These are phyloP conservation scores for Myripristis murdjan DNA, from an alignment of 2,797 vertebrate genomes.

Conservation along the genomic window DNA sequence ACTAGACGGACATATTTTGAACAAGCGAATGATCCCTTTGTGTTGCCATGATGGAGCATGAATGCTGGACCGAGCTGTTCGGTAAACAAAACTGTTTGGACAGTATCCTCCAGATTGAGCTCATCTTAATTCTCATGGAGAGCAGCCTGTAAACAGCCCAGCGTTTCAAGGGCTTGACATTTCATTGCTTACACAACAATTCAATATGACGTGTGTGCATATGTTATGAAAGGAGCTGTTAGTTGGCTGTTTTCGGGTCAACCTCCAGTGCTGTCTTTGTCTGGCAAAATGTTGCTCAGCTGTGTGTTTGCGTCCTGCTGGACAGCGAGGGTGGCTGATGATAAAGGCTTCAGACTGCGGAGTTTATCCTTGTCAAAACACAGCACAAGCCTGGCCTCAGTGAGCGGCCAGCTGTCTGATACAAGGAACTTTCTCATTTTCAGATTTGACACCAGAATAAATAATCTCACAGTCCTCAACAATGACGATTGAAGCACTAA, in stretches of 20 bases:
- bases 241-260: slow-evolving; percentile 16
- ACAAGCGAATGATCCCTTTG: too few species aligned
- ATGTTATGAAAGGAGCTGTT: slow-evolving; percentile 7
- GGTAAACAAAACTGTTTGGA: neutral
- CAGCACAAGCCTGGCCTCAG: too few species aligned
- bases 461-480: too few species aligned
- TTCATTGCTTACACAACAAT: slow-evolving; percentile 43
- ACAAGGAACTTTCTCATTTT: too few species aligned
- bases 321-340: too few species aligned
- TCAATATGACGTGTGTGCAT: slow-evolving; percentile 19
- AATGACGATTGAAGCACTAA: too few species aligned
- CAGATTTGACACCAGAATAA: too few species aligned
- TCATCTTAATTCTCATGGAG: slow-evolving; percentile 2
- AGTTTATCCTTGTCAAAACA: slow-evolving; percentile 15
- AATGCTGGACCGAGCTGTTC: neutral
- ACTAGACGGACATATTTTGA: too few species aligned
- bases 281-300: slow-evolving; percentile 8
- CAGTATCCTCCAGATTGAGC: neutral
- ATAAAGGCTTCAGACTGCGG: neutral
- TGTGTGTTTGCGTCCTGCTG: slow-evolving; percentile 12
- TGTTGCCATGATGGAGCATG: too few species aligned
- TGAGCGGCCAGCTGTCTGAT: too few species aligned
- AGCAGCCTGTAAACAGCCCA: slow-evolving; percentile 38
- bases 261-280: slow-evolving; percentile 19
- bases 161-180: slow-evolving; percentile 26